Percentiles rank a stretch among this genome's conserved stretches.
Evolutionary conservation across 1,140 invertebrate genomes (phyloP).

Genomic region (Battus philenor): DNA sequence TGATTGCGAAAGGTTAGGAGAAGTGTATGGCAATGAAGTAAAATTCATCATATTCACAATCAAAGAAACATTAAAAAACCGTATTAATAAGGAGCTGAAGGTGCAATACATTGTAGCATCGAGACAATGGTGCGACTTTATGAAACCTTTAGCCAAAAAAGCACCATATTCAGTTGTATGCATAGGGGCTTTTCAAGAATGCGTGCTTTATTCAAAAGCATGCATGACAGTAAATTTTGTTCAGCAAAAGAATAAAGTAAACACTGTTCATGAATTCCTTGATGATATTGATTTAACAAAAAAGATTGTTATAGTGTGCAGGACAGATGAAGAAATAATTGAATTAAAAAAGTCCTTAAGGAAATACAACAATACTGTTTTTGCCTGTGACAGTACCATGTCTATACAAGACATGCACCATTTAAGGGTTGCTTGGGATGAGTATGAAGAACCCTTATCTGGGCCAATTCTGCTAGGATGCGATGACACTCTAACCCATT

Average conservation of each 20-base stretch:
- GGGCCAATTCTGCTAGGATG: slow-evolving; percentile 59
- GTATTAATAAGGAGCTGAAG: slow-evolving; percentile 47
- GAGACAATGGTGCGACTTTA: slow-evolving; percentile 53
- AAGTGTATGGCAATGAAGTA: slow-evolving; percentile 43
- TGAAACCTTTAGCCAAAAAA: slow-evolving; percentile 48
- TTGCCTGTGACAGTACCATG: slow-evolving; percentile 46
- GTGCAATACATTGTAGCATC: slow-evolving; percentile 55
- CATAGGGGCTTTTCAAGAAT: slow-evolving; percentile 62
- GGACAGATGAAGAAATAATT: slow-evolving; percentile 48
- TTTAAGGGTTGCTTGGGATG: slow-evolving; percentile 37
- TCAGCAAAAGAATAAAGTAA: slow-evolving; percentile 38
- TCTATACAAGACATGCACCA: slow-evolving; percentile 50
- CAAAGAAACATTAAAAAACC: slow-evolving; percentile 42
- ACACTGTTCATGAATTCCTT: slow-evolving; percentile 41
- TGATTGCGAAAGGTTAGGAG: slow-evolving; percentile 48
- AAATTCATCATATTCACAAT: slow-evolving; percentile 47
- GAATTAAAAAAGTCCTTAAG: slow-evolving; percentile 33
- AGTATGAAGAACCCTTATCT: slow-evolving; percentile 48
- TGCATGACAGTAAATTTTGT: slow-evolving; percentile 50
- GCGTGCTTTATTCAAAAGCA: slow-evolving; percentile 58
- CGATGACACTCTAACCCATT: slow-evolving; percentile 57
- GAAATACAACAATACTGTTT: slow-evolving; percentile 32
- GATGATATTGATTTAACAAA: slow-evolving; percentile 38
- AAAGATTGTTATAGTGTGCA: slow-evolving; percentile 57
- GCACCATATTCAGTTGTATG: slow-evolving; percentile 54